These are phyloP conservation scores for Halcyon badia DNA, from an alignment of 2,797 vertebrate species.

Conservation along the genomic window DNA sequence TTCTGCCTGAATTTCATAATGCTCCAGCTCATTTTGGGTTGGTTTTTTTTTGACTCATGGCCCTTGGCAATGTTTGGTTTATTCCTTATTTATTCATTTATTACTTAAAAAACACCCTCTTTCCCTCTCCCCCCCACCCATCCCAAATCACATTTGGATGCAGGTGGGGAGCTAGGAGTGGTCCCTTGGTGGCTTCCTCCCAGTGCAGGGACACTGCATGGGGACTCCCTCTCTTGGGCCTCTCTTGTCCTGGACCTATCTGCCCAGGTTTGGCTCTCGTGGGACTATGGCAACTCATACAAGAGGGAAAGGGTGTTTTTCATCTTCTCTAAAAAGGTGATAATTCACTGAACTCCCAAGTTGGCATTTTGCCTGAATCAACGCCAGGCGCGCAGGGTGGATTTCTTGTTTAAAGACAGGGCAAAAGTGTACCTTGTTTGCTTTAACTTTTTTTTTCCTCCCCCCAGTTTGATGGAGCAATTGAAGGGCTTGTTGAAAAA, in stretches of 20 bases:
- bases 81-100: constrained; percentile 25
- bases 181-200: neutral
- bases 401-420: neutral
- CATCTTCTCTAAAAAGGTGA: neutral
- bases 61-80: constrained; percentile 62
- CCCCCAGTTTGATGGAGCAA: neutral
- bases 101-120: neutral
- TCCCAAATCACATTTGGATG: neutral
- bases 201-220: accelerated
- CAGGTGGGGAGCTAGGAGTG: neutral
- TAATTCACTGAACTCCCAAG: neutral
- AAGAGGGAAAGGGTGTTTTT: neutral
- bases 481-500: neutral
- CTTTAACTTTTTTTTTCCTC: neutral
- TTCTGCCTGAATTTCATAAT: constrained; percentile 57
- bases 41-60: constrained; percentile 54
- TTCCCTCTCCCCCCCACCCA: no score
- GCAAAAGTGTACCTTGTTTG: neutral
- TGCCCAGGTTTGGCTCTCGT: accelerated
- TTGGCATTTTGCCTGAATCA: neutral
- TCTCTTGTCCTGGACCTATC: neutral
- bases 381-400: accelerated
- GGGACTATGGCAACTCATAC: neutral
- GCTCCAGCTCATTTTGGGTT: neutral
- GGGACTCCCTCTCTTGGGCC: neutral